phyloP scores from a whole-genome alignment of 2,113 vertebrate genomes.

The Proterorhinus semilunaris region DNA sequence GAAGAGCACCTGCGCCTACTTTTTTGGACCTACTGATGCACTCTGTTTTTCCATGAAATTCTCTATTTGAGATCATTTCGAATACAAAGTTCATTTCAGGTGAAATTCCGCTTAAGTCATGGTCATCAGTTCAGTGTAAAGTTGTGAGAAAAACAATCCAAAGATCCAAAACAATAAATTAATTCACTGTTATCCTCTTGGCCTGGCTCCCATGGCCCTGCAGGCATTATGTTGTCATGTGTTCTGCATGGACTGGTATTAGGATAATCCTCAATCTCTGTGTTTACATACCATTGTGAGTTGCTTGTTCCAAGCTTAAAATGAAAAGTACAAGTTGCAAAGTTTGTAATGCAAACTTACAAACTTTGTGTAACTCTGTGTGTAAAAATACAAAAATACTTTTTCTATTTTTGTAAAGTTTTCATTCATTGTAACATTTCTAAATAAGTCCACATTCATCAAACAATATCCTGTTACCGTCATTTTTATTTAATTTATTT shows the following conservation, averaged over 20 bases:
- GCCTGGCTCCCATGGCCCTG: slow-evolving; percentile 13
- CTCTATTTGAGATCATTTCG: not conserved
- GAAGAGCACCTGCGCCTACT: no score
- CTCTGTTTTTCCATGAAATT: not conserved
- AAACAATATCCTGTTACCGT: not conserved
- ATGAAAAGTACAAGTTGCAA: slow-evolving; percentile 25
- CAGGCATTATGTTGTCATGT: slow-evolving; percentile 60
- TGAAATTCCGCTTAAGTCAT: not conserved
- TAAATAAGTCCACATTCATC: not conserved
- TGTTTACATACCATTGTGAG: slow-evolving; percentile 43
- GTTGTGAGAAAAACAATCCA: not conserved
- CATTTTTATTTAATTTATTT: slow-evolving; percentile 3
- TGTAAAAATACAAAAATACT: no score
- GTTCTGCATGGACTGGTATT: slow-evolving; percentile 49
- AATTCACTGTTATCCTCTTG: not conserved
- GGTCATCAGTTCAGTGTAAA: slow-evolving; percentile 3
- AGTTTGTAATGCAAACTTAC: not conserved
- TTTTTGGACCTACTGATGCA: no score
- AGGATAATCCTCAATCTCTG: slow-evolving; percentile 52
- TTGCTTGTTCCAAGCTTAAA: slow-evolving; percentile 27
- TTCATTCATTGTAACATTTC: not conserved
- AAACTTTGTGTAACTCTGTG: no score
- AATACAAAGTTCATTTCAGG: not conserved
- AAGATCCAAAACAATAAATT: not conserved
- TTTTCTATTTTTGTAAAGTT: not conserved